Evolutionary conservation across 2,888 invertebrate species (phyloP), one percentile per base, ranked within the genome.

Genomic region (Carpatolechia fugitivella): DNA sequence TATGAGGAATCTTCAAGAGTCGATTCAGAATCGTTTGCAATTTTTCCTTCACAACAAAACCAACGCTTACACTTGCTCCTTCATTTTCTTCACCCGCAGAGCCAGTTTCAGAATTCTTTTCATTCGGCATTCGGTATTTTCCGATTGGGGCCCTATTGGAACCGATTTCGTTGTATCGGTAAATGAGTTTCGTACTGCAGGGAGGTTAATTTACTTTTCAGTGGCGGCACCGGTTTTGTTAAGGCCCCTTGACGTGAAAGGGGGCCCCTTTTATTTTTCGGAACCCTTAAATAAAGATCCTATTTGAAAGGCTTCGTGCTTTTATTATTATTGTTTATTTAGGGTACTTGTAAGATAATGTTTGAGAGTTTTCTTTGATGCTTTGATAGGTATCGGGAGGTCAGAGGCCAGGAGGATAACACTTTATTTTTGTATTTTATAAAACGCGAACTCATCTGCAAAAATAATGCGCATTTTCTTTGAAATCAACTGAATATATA

Each of bases 201-300:
- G 76, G 78, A 82, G 79, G 82, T 81, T 86, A 82, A 87, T 85
- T 87, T 83, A 80, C 77, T 82, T 82, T 80, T 77, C 78, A 76
- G 71, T 71, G 63, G 57, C 40, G 18, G 18, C 66, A 31, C 51
- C 24, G 70, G 77, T 80, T 78, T 78, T 76, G 77, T 77, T 74
- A 65, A 62, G 66, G 40, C 63, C 65, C 68, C 67, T 67, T 62
- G 68, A 73, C 63, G 67, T 71, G 71, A 70, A 65, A 48, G 55
- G 58, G 54, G 40, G 18, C 40, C 20, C 14, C 63, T 61, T 66
- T 63, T 66, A 65, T 67, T 66, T 63, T 52, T 56, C 48, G 55
- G 58, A 54, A 55, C 58, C 64, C 64, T 62, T 63, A 64, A 68
- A 57, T 54, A 52, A 54, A 54, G 52, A 40, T 33, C n/a, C 8